phyloP scores from a whole-genome alignment of 1,140 invertebrate genomes.

The Zophobas morio region DNA sequence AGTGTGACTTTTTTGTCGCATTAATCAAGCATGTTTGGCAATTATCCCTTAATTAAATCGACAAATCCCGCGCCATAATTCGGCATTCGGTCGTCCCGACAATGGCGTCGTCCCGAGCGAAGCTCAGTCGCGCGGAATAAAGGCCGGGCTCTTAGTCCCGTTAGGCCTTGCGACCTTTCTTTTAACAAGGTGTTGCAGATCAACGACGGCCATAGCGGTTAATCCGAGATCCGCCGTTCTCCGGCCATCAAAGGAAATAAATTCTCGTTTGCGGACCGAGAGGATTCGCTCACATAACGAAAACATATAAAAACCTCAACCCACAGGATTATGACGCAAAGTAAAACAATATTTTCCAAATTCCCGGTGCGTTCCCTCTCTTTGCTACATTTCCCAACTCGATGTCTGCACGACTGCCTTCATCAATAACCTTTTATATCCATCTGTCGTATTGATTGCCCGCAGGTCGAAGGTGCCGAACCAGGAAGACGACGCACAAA shows the following conservation, averaged over 20 bases:
- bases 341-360: constrained; percentile 42
- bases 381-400: constrained; percentile 24
- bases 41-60: constrained; percentile 17
- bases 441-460: constrained; percentile 54
- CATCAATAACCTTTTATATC: constrained; percentile 55
- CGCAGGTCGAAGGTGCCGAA: constrained; percentile 47
- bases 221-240: constrained; percentile 11
- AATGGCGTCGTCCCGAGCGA: not conserved
- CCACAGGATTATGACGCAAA: constrained; percentile 19
- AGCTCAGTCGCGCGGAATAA: not conserved
- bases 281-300: not conserved
- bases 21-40: constrained; percentile 9
- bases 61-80: constrained; percentile 13
- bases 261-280: constrained; percentile 12
- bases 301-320: constrained; percentile 31
- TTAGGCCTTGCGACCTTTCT: constrained; percentile 3
- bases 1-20: not conserved
- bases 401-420: constrained; percentile 41
- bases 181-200: constrained; percentile 36
- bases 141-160: not conserved
- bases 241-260: constrained; percentile 22
- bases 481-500: constrained; percentile 11
- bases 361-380: constrained; percentile 11
- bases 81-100: not conserved
- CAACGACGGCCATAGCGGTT: constrained; percentile 15